A percentile compares a stretch with the other conserved stretches of the same genome.
Conservation (phyloP, 2,888 invertebrate genomes). For the Napeogenes inachia region DNA sequence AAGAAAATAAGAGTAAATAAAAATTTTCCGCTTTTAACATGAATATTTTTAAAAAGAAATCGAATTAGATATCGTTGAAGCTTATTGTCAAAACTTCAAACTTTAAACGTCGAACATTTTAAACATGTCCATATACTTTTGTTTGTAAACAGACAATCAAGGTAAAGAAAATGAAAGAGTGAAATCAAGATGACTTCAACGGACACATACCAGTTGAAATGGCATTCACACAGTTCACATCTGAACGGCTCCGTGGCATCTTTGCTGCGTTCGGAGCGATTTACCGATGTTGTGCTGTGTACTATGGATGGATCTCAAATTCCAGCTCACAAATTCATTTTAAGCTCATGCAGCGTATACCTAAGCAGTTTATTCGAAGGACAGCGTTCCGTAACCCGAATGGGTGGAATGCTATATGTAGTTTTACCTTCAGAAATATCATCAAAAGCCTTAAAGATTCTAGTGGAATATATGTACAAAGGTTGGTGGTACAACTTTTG, state of each 20-base stretch:
- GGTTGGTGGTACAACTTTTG: constrained; percentile 57
- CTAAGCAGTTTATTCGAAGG: constrained; percentile 67
- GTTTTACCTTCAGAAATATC: constrained; percentile 89
- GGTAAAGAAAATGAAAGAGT: neutral
- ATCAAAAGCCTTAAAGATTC: constrained; percentile 86
- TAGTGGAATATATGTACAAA: constrained; percentile 92
- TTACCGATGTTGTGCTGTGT: constrained; percentile 88
- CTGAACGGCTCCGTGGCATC: constrained; percentile 89
- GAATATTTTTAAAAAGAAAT: neutral
- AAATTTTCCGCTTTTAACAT: no score
- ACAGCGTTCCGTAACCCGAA: constrained; percentile 63
- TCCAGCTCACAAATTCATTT: constrained; percentile 89
- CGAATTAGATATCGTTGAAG: neutral
- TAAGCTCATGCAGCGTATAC: constrained; percentile 86
- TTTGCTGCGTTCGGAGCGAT: constrained; percentile 86
- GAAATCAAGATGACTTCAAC: constrained; percentile 65
- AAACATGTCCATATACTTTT: neutral
- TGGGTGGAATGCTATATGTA: constrained; percentile 79
- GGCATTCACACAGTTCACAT: constrained; percentile 91
- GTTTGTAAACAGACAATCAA: constrained; percentile 24
- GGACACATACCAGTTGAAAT: constrained; percentile 92
- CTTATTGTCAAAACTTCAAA: neutral
- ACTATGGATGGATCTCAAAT: constrained; percentile 88
- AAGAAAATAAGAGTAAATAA: no score
- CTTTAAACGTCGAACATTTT: neutral